These are phyloP conservation scores for Chrysochloris asiatica DNA, from an alignment of 2,113 vertebrate species.

Conservation along the genomic window DNA sequence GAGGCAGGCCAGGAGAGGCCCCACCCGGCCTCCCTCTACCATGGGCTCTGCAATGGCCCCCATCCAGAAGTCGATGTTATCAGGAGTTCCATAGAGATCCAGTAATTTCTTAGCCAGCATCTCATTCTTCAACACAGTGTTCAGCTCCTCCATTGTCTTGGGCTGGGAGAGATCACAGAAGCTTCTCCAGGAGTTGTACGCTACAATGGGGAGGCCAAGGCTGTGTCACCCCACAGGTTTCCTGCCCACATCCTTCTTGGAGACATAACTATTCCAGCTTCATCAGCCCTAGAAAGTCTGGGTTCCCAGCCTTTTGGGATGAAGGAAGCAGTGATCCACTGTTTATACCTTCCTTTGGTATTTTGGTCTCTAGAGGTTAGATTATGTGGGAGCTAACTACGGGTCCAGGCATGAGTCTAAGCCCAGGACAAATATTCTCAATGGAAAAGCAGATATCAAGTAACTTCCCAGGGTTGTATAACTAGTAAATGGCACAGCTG, in stretches of 20 bases:
- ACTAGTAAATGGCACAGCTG: neutral
- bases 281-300: neutral
- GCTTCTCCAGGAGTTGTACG: conserved; percentile 90
- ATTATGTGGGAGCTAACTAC: neutral
- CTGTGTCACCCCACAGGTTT: conserved; percentile 48
- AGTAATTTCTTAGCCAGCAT: conserved; percentile 87
- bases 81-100: conserved; percentile 86
- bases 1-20: conserved; percentile 90
- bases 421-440: neutral
- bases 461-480: neutral
- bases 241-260: neutral
- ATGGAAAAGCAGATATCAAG: neutral
- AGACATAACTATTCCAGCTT: neutral
- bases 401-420: neutral
- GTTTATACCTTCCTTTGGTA: neutral
- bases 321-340: neutral
- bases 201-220: conserved; percentile 73
- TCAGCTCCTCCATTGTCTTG: conserved; percentile 82
- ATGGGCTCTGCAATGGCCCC: conserved; percentile 89
- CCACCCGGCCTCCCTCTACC: conserved; percentile 86
- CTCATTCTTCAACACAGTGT: conserved; percentile 82
- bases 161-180: conserved; percentile 89
- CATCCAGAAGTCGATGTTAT: conserved; percentile 92
- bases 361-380: neutral
- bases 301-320: neutral